These are phyloP conservation scores for Rhegmatorhina hoffmannsi DNA, from an alignment of 2,113 vertebrate genomes.

Conservation along the genomic window DNA sequence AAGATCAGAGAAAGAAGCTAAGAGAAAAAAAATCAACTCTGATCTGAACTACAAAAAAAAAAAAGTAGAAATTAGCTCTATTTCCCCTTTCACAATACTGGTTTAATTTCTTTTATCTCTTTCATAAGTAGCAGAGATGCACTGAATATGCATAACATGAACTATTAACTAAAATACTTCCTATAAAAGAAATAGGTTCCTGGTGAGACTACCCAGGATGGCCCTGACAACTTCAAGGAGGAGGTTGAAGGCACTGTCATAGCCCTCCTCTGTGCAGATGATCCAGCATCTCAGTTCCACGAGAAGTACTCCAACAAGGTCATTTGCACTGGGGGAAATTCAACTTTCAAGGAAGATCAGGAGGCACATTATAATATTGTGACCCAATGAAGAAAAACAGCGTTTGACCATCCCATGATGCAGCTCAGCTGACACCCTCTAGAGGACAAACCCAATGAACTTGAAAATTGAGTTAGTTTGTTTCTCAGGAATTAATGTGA, in stretches of 20 bases:
- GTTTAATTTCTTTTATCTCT: neutral
- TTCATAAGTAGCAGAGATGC: neutral
- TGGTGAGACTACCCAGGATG: neutral
- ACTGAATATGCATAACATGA: neutral
- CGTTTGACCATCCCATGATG: neutral
- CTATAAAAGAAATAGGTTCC: neutral
- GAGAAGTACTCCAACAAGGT: neutral
- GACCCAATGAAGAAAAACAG: neutral
- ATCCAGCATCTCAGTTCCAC: neutral
- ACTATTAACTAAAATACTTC: neutral
- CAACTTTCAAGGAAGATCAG: neutral
- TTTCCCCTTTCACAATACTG: neutral
- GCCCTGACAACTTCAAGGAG: neutral
- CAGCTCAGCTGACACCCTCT: constrained; percentile 31
- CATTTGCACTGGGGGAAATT: neutral
- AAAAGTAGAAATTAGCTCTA: neutral
- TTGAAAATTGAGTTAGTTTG: constrained; percentile 40
- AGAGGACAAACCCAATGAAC: constrained; percentile 60
- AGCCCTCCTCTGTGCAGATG: neutral
- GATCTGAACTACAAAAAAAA: neutral
- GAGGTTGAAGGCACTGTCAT: neutral
- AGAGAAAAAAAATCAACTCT: neutral
- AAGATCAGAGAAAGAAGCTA: neutral
- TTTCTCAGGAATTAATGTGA: constrained; percentile 19
- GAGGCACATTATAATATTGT: neutral